Conservation (phyloP, 2,797 vertebrate genomes). For the Sebastes wilsoni region DNA sequence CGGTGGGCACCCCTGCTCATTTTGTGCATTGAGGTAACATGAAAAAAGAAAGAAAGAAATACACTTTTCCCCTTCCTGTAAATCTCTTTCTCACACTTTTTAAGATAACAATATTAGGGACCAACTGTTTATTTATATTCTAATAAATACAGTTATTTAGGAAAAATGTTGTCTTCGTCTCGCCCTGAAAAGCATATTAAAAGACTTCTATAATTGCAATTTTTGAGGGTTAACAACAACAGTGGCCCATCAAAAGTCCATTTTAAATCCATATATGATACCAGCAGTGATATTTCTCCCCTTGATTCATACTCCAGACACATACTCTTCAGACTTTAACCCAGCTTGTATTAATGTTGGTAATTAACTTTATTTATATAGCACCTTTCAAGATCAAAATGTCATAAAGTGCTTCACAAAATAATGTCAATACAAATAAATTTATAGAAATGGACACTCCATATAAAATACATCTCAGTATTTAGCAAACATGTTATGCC, state of each 20-base stretch:
- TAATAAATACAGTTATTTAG: no score
- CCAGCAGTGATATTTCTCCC: not conserved
- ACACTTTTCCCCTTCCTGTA: no score
- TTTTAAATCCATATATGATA: not conserved
- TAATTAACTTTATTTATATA: not conserved
- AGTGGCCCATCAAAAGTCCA: not conserved
- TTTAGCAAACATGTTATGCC: not conserved
- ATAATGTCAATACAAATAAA: not conserved
- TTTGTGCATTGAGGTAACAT: no score
- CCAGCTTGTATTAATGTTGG: not conserved
- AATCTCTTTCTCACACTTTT: no score
- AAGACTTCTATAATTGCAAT: not conserved
- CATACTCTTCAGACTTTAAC: not conserved
- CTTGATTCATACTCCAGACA: not conserved
- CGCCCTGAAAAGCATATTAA: not conserved
- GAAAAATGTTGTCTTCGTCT: no score
- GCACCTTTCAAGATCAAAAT: not conserved
- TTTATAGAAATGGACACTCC: not conserved
- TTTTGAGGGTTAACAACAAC: not conserved
- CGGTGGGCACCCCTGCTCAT: no score
- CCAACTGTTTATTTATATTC: no score
- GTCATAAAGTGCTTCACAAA: not conserved
- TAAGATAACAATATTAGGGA: no score
- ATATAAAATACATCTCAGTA: not conserved
- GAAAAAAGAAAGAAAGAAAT: no score